Conservation (phyloP, 1,140 invertebrate species). For the Drosophila rhopaloa region DNA sequence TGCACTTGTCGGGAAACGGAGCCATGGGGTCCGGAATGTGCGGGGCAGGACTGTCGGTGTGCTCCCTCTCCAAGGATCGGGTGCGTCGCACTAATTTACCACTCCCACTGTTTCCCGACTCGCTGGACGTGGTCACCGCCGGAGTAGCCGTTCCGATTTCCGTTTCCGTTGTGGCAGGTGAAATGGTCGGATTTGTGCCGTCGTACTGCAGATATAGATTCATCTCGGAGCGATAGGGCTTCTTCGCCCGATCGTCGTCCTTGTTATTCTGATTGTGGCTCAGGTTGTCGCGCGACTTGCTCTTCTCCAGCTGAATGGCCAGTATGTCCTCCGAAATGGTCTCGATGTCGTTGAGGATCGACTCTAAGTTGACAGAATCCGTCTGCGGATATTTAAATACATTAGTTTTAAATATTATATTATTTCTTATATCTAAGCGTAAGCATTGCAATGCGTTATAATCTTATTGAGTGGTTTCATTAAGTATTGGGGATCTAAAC, state of each 20-base stretch:
- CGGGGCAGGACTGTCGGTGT: conserved; percentile 80
- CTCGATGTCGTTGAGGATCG: conserved; percentile 85
- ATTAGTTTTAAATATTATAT: not conserved
- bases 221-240: conserved; percentile 84
- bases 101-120: conserved; percentile 34
- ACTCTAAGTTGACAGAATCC: conserved; percentile 85
- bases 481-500: no score
- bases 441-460: conserved; percentile 2
- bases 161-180: conserved; percentile 41
- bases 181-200: conserved; percentile 60
- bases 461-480: not conserved
- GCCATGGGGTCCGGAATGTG: conserved; percentile 80
- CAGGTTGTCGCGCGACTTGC: conserved; percentile 71
- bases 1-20: conserved; percentile 78
- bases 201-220: conserved; percentile 79
- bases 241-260: conserved; percentile 58
- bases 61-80: conserved; percentile 64
- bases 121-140: conserved; percentile 27
- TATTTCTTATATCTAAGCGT: not conserved
- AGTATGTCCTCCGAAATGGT: conserved; percentile 85
- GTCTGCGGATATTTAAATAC: conserved; percentile 34
- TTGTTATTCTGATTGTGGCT: conserved; percentile 30
- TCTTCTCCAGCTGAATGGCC: conserved; percentile 76
- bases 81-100: conserved; percentile 57
- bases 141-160: conserved; percentile 14